Evolutionary conservation across 2,888 invertebrate genomes (phyloP).

Genomic region (Taphrorychus bicolor): DNA sequence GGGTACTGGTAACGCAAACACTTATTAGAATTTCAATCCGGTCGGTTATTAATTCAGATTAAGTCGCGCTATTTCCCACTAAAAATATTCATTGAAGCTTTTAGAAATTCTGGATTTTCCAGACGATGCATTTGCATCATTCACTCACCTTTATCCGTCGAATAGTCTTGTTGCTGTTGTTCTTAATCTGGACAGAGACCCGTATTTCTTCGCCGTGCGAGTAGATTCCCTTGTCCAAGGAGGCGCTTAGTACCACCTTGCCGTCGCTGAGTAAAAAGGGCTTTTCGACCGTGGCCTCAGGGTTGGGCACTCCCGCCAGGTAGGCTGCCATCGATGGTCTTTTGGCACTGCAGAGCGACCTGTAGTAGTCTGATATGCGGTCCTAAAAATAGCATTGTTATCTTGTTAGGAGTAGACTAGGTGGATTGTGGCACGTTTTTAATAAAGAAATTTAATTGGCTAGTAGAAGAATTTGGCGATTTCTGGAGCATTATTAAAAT

Average conservation of each 20-base stretch:
- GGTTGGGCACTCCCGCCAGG: conserved; percentile 64
- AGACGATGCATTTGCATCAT: too few species aligned
- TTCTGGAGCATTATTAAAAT: too few species aligned
- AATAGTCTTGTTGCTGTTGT: conserved; percentile 85
- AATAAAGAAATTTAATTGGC: too few species aligned
- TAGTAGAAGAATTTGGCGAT: too few species aligned
- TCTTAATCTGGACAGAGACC: conserved; percentile 76
- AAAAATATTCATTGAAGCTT: too few species aligned
- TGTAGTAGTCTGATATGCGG: conserved; percentile 44
- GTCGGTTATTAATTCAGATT: background rate
- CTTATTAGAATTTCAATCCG: background rate
- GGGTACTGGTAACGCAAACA: background rate
- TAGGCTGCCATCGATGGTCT: conserved; percentile 54
- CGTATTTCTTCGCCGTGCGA: conserved; percentile 82
- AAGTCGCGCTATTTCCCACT: too few species aligned
- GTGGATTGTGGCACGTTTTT: too few species aligned
- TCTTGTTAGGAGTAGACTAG: too few species aligned
- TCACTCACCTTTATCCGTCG: conserved; percentile 78
- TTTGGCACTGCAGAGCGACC: conserved; percentile 54
- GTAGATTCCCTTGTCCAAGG: conserved; percentile 82
- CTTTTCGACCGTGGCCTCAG: conserved; percentile 77
- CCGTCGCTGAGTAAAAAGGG: conserved; percentile 88
- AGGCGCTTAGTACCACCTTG: conserved; percentile 78
- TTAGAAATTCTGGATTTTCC: too few species aligned
- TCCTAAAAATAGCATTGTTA: conserved; percentile 21